phyloP scores from a whole-genome alignment of 1,140 invertebrate genomes.

The Dufourea novaeangliae region DNA sequence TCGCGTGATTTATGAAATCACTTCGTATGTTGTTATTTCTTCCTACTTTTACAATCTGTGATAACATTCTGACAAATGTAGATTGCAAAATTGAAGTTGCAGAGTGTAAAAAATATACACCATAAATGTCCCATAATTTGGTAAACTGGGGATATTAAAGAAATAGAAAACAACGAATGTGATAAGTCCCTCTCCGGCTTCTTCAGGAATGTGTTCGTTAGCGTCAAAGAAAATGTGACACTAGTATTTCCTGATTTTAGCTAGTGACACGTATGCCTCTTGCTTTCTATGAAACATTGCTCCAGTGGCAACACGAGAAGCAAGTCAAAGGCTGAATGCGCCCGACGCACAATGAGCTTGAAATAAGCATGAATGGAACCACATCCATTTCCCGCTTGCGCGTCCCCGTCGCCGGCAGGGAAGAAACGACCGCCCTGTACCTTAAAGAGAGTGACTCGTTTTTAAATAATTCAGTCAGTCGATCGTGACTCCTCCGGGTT shows the following conservation, averaged over 20 bases:
- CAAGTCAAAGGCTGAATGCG: conserved; percentile 78
- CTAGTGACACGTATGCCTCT: conserved; percentile 61
- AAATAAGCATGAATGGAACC: conserved; percentile 79
- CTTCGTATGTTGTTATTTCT: too few relatives aligned
- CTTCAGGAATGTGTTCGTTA: conserved; percentile 60
- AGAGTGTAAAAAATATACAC: too few relatives aligned
- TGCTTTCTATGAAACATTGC: conserved; percentile 51
- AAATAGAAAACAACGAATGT: neutral
- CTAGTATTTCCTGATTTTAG: conserved; percentile 74
- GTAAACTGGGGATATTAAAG: neutral
- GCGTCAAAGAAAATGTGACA: conserved; percentile 67
- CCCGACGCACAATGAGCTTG: conserved; percentile 75
- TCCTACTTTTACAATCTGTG: too few relatives aligned
- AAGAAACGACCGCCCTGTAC: conserved; percentile 58
- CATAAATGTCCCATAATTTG: too few relatives aligned
- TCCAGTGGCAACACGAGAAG: conserved; percentile 67
- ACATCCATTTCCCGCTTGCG: conserved; percentile 63
- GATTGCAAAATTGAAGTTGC: too few relatives aligned
- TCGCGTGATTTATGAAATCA: neutral
- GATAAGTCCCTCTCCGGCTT: conserved; percentile 40
- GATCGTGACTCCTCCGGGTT: conserved; percentile 22
- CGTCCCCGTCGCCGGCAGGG: conserved; percentile 56
- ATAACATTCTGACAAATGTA: too few relatives aligned
- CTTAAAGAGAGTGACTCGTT: conserved; percentile 66
- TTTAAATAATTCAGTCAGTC: conserved; percentile 68